Base-by-base conservation (phyloP, 2,888 invertebrate species). In the Scelioninae gen. 1 region DNA sequence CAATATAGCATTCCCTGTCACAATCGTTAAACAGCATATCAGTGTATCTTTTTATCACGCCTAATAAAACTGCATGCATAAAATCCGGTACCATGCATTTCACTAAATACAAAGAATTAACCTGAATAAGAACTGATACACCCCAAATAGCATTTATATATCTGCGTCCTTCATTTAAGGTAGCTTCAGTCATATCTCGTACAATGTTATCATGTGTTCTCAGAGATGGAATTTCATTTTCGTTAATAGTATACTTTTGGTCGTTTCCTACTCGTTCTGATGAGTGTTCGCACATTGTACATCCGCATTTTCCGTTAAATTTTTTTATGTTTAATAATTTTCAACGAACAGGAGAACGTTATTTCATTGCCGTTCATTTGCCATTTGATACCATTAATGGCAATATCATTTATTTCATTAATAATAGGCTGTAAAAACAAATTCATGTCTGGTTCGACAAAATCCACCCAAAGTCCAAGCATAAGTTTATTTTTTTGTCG, bases 71-170 rank as follows among this genome's bases (percentile, higher is more conserved):
- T n/a, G 65, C 55, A 49, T 85, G 85, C 82, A 86, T 83, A 45
- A 78, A 82, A 63, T 86, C 85, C 4, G 83, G 82, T 9, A 81
- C 60, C 80, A 83, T 83, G 3, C 83, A 66, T 45, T 81, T 65
- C 31, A 31, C 74, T 45, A 86, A 69, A n/a, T 71, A 81, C 58
- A 34, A 86, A 84, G 15, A 60, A 15, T 34, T 78, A 63, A 10
- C 84, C 47, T 29, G 62, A 38, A 81, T 82, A 40, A 82, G 32
- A 47, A 71, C 45, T 34, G 78, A 78, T 4, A 40, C 16, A 0
- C 75, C 83, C 34, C 62, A 51, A 43, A 83, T 47, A 10, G 81
- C 83, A 32, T 77, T 63, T 1, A 77, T 23, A 8, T 7, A 29
- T 40, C 29, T 11, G 0, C 53, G 3, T 51, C 1, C 5, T 38